These are phyloP conservation scores for Heliconius nattereri DNA, from an alignment of 1,140 invertebrate genomes.

Conservation along the genomic window DNA sequence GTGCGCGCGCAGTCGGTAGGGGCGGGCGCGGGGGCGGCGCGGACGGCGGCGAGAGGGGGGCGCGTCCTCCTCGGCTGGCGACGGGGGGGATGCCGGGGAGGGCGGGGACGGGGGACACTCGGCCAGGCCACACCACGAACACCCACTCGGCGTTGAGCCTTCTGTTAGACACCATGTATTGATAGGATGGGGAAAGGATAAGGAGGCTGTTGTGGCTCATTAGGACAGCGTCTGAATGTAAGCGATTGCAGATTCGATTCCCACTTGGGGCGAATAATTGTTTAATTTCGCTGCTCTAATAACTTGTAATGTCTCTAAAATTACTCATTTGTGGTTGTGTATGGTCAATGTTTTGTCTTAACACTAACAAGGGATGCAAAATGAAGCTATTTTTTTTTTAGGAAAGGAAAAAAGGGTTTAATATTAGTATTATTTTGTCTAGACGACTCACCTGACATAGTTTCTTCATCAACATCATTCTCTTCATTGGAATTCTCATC, in stretches of 20 bases:
- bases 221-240: not conserved
- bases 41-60: conserved; percentile 36
- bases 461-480: conserved; percentile 92
- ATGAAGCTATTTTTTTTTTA: not conserved
- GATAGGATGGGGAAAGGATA: not conserved
- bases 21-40: conserved; percentile 35
- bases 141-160: conserved; percentile 57
- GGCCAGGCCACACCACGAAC: conserved; percentile 55
- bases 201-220: no score
- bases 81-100: conserved; percentile 29
- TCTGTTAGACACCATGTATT: conserved; percentile 47
- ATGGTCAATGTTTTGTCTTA: no score
- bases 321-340: no score
- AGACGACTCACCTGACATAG: conserved; percentile 87
- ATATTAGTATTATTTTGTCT: not conserved
- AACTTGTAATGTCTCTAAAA: not conserved
- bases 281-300: no score
- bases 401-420: not conserved
- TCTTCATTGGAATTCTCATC: conserved; percentile 87
- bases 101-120: conserved; percentile 29
- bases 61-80: conserved; percentile 15
- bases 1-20: conserved; percentile 35
- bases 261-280: no score
- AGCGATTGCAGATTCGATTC: no score
- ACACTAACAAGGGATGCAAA: not conserved